Conservation (phyloP, 53 echinoderm and acorn worm species). For the Glandiceps talaboti region DNA sequence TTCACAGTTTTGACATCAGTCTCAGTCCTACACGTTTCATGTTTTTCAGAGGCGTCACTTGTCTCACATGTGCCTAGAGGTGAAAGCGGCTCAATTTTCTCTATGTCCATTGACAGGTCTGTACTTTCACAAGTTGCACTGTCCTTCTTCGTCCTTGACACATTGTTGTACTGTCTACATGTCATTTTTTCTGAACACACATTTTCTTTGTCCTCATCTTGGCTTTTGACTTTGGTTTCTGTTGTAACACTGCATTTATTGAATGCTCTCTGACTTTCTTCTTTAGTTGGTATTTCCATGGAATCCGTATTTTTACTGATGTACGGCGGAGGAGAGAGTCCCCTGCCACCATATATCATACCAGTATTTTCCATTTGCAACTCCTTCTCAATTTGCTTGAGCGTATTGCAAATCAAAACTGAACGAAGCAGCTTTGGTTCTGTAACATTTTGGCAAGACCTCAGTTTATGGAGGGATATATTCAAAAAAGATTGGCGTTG, state of each 20-base stretch:
- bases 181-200: background rate
- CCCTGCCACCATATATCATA: conserved; percentile 45
- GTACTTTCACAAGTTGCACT: background rate
- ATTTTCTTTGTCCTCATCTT: background rate
- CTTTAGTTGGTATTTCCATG: conserved; percentile 52
- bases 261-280: conserved; percentile 25
- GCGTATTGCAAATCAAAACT: conserved; percentile 89
- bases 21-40: background rate
- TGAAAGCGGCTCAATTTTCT: background rate
- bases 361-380: conserved; percentile 54
- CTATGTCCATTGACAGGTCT: background rate
- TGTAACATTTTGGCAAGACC: conserved; percentile 55
- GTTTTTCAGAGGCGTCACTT: background rate
- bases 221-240: background rate
- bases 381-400: conserved; percentile 72
- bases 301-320: conserved; percentile 41
- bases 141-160: background rate
- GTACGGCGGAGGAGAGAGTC: conserved; percentile 51
- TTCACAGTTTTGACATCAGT: background rate
- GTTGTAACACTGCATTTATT: background rate
- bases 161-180: background rate
- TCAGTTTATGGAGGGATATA: conserved; percentile 75
- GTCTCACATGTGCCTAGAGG: background rate
- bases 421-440: conserved; percentile 77
- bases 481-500: conserved; percentile 80